These are phyloP conservation scores for Danio rerio DNA, from an alignment of 2,113 vertebrate species.

Conservation along the genomic window GRCz12tu NC_133184.1:25602501-25603000, in stretches of 20 bases:
- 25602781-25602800: slow-evolving; percentile 49
- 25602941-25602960: no score
- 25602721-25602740: slow-evolving; percentile 80
- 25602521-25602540: slow-evolving; percentile 68
- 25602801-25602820: background rate
- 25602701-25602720: slow-evolving; percentile 72
- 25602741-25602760: slow-evolving; percentile 73
- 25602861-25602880: no score
- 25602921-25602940: no score
- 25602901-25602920: no score
- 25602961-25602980: no score
- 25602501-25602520: slow-evolving; percentile 68
- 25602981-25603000: no score
- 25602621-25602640: slow-evolving; percentile 72
- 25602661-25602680: slow-evolving; percentile 79
- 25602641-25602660: slow-evolving; percentile 69
- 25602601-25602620: slow-evolving; percentile 76
- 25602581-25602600: slow-evolving; percentile 68
- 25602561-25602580: slow-evolving; percentile 71
- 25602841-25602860: no score
- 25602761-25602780: slow-evolving; percentile 71
- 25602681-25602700: slow-evolving; percentile 81
- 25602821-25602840: background rate
- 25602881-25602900: no score
- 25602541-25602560: slow-evolving; percentile 66